Base-by-base conservation (phyloP, 2,797 vertebrate genomes). In the Phrynocephalus vlangalii region DNA sequence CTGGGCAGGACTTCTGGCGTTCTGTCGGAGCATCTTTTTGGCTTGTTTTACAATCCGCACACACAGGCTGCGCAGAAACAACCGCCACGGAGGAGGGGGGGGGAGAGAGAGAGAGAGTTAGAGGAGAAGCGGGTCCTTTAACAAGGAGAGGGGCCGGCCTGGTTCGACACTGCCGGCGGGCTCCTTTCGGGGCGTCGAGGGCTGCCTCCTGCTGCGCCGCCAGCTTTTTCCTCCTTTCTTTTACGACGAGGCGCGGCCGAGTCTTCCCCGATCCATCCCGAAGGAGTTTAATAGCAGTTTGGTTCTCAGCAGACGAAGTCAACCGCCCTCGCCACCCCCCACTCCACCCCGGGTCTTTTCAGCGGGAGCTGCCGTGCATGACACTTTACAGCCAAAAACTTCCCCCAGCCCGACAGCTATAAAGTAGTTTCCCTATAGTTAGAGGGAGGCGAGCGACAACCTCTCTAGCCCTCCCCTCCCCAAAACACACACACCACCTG, bases 381-480 rank as follows among this genome's bases (percentile, higher is more conserved):
- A 93, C 95, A 84, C 85, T 96, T 97, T 96, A 96, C 88, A 95
- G 94, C 94, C 94, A 90, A 94, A 95, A 95, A 70, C 94, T 94
- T 95, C 96, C 95, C 95, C 94, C 83, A 1, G 79, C 83, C 67
- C 4, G 80, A 83, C 56, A 2, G 92, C 94, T 94, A 18, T 95
- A 94, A 96, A 94, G 92, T 44, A 44, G 38, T 44, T 44, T 83
- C 77, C 83, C 90, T 82, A 73, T 0, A 75, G 87, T 93, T 93
- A 84, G 67, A 89, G 86, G 88, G 48, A 71, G 10, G 80, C 22
- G 1, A 90, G 20, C 0, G 44, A 63, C 0, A 22, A 26, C 78
- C 38, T 75, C 82, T 91, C 0, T 22, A 26, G 76, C 30, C 22
- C 44, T 48, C 79, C 7, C 24, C n/a, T 6, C 68, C n/a, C 68